Percentiles rank a stretch among this genome's conserved stretches.
Conservation (phyloP, 2,797 vertebrate species). For the Alcedo quadribrachys region DNA sequence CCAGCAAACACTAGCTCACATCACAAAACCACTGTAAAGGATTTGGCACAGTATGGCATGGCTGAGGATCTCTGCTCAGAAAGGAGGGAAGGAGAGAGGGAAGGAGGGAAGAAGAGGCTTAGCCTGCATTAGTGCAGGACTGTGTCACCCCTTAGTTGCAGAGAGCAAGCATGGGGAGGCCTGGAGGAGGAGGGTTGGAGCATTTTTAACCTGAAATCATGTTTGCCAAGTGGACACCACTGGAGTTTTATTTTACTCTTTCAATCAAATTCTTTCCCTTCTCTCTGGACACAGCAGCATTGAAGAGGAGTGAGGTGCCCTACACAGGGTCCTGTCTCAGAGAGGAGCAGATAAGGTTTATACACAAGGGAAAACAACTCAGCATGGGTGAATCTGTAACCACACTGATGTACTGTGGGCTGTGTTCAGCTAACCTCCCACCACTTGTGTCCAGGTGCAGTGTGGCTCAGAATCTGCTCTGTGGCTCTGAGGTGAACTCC, state of each 20-base stretch:
- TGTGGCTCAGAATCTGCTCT: not conserved
- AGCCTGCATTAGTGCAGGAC: not conserved
- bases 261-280: not conserved
- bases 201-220: not conserved
- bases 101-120: not conserved
- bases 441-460: not conserved
- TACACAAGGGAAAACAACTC: not conserved
- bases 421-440: not conserved
- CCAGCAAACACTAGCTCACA: slow-evolving; percentile 71
- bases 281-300: not conserved
- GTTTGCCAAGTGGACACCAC: not conserved
- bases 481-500: not conserved
- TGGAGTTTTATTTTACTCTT: not conserved
- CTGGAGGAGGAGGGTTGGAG: not conserved
- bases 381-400: not conserved
- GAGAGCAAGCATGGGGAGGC: slow-evolving; percentile 14
- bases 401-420: not conserved
- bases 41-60: slow-evolving; percentile 66
- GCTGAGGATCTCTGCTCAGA: slow-evolving; percentile 39
- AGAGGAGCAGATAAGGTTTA: not conserved
- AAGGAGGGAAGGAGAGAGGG: not conserved
- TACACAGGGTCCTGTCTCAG: not conserved
- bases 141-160: not conserved
- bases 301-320: not conserved
- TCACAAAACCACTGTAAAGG: slow-evolving; percentile 76